phyloP scores from a whole-genome alignment of 2,797 vertebrate species.

The Rhinichthys osculus region DNA sequence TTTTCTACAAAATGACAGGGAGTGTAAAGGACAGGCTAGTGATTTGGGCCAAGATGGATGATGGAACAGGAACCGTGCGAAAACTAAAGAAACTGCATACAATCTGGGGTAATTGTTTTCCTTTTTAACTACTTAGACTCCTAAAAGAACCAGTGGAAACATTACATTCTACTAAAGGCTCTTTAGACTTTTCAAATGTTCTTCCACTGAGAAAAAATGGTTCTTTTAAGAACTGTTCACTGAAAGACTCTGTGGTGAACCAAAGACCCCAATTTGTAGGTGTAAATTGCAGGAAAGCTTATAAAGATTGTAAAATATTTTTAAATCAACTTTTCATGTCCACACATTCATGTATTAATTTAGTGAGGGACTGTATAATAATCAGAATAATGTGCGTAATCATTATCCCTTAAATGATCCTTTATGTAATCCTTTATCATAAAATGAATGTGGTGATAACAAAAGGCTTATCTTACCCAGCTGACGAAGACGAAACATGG shows the following conservation, averaged over 20 bases:
- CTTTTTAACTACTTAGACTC: neutral
- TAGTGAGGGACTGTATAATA: neutral
- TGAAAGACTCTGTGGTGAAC: neutral
- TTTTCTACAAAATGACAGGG: conserved; percentile 91
- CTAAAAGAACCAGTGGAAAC: neutral
- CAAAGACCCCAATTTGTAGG: neutral
- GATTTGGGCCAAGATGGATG: conserved; percentile 87
- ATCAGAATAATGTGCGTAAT: neutral
- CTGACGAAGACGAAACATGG: conserved; percentile 80
- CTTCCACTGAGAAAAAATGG: neutral
- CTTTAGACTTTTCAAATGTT: neutral
- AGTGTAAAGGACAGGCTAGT: conserved; percentile 80
- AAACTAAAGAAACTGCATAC: conserved; percentile 84
- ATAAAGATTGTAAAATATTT: neutral
- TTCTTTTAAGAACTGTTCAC: neutral
- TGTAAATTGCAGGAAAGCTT: neutral
- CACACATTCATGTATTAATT: neutral
- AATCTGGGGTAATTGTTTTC: conserved; percentile 77
- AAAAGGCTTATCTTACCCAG: conserved; percentile 60
- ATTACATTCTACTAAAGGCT: neutral
- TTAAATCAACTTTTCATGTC: neutral
- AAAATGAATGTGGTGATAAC: neutral
- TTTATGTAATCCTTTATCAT: neutral
- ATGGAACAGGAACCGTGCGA: conserved; percentile 82
- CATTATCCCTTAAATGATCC: neutral